Conservation (phyloP, 1,140 invertebrate species). For the Venturia canescens region DNA sequence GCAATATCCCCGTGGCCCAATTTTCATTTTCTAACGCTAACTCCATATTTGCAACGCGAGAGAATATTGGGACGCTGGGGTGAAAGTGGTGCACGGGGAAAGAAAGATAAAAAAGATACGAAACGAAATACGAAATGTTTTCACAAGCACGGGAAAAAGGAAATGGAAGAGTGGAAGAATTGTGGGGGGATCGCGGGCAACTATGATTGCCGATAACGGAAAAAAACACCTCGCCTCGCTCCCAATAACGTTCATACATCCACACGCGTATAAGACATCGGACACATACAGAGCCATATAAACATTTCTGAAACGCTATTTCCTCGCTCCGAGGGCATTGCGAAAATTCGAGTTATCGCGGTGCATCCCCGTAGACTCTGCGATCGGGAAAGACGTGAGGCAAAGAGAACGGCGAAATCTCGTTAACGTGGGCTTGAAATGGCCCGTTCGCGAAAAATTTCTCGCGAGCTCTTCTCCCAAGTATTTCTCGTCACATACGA, state of each 20-base stretch:
- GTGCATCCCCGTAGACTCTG: neutral
- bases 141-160: neutral
- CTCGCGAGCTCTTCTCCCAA: neutral
- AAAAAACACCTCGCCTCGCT: neutral
- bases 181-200: neutral
- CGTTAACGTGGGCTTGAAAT: neutral
- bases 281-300: neutral
- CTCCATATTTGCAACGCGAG: no score
- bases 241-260: neutral
- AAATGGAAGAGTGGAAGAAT: neutral
- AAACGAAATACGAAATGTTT: neutral
- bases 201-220: conserved; percentile 12
- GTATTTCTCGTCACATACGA: no score
- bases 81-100: no score
- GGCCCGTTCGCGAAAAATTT: neutral
- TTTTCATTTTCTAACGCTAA: no score
- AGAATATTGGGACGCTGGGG: no score
- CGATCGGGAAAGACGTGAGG: neutral
- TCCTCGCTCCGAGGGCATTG: conserved; percentile 2
- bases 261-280: neutral
- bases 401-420: neutral
- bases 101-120: neutral
- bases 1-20: no score
- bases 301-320: conserved; percentile 6
- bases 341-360: neutral